Percentiles rank a stretch among this genome's conserved stretches.
phyloP scores from a whole-genome alignment of 2,888 invertebrate genomes.

The Elaeidobius kamerunicus region DNA sequence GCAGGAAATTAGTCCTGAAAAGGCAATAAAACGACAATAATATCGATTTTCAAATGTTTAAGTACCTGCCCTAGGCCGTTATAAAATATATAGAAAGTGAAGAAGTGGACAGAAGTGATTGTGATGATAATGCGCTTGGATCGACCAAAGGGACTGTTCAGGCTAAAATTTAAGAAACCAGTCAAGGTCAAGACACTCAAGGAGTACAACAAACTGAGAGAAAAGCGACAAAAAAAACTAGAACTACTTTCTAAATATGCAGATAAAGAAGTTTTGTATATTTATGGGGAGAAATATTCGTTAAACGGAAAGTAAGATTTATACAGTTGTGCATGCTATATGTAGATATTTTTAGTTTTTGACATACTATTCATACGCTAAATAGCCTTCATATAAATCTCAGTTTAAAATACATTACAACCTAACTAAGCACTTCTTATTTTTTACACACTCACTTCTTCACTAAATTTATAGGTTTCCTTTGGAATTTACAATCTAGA shows the following conservation, averaged over 20 bases:
- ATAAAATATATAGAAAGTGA: slow-evolving; percentile 1
- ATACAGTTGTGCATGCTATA: neutral
- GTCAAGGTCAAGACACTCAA: slow-evolving; percentile 36
- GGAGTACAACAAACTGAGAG: slow-evolving; percentile 34
- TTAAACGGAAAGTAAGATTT: slow-evolving; percentile 1
- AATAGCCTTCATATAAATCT: too few relatives aligned
- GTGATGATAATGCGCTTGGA: slow-evolving; percentile 24
- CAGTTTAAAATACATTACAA: too few relatives aligned
- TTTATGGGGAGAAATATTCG: slow-evolving; percentile 6
- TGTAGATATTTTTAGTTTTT: neutral
- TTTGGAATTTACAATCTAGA: too few relatives aligned
- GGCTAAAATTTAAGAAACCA: slow-evolving; percentile 34
- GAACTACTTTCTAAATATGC: neutral
- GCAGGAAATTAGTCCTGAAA: too few relatives aligned
- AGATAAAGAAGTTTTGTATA: slow-evolving; percentile 9
- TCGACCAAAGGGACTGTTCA: slow-evolving; percentile 29
- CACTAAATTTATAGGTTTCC: too few relatives aligned
- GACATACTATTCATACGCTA: neutral
- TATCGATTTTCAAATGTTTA: too few relatives aligned
- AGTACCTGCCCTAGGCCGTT: neutral
- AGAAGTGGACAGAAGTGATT: slow-evolving; percentile 10
- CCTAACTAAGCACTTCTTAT: too few relatives aligned
- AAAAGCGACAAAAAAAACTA: slow-evolving; percentile 15
- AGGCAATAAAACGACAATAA: too few relatives aligned
- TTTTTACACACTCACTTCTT: too few relatives aligned